Conservation (phyloP, 1,140 invertebrate genomes). For the Megathymus violae region DNA sequence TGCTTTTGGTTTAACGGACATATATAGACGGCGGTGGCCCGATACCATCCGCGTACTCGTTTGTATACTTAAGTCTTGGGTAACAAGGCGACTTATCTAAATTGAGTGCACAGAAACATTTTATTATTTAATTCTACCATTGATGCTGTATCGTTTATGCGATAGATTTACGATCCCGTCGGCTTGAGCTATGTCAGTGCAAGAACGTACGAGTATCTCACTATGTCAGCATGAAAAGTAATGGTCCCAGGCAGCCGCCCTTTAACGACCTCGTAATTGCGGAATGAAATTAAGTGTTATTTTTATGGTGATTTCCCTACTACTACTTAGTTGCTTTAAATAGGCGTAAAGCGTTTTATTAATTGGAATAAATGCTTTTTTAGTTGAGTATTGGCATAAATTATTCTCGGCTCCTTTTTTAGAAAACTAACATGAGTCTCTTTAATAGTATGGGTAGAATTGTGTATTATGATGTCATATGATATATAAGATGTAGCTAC, state of each 20-base stretch:
- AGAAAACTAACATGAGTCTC: no score
- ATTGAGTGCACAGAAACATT: no score
- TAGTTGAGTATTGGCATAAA: conserved; percentile 12
- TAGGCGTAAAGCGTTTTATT: conserved; percentile 78
- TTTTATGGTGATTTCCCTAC: conserved; percentile 83
- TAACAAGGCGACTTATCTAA: no score
- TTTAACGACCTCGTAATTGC: conserved; percentile 79
- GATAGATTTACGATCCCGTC: conserved; percentile 58
- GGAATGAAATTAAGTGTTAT: conserved; percentile 83
- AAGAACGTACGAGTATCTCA: conserved; percentile 46
- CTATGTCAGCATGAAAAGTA: conserved; percentile 66
- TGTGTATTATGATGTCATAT: no score
- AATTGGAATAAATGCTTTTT: conserved; percentile 65
- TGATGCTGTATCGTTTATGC: conserved; percentile 36
- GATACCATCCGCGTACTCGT: no score
- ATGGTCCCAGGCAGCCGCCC: conserved; percentile 71
- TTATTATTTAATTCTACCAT: conserved; percentile 16
- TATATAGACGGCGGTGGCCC: no score
- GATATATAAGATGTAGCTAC: no score
- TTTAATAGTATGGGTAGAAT: no score
- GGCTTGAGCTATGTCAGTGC: conserved; percentile 52
- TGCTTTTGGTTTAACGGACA: no score
- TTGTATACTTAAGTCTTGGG: no score
- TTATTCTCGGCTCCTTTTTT: no score
- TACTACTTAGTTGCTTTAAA: conserved; percentile 82